These are phyloP conservation scores for Lipophrys pholis DNA, from an alignment of 2,113 vertebrate species.

Conservation along the genomic window DNA sequence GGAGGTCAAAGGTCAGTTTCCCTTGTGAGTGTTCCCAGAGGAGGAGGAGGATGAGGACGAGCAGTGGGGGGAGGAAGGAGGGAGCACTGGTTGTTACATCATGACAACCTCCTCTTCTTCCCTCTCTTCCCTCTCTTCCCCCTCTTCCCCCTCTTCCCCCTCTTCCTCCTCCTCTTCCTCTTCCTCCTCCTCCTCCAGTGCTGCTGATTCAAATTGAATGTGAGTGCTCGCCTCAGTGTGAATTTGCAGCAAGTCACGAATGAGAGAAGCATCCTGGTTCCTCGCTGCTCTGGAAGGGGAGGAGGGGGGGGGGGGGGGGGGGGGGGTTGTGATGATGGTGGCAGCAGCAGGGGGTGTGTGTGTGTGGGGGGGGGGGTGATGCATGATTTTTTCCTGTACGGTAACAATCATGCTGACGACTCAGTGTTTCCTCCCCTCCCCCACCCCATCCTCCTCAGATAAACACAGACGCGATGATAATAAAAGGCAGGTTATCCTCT, in stretches of 20 bases:
- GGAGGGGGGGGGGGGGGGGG: no score
- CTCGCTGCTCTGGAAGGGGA: no score
- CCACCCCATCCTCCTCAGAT: constrained; percentile 1
- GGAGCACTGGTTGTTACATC: constrained; percentile 54
- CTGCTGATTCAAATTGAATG: constrained; percentile 61
- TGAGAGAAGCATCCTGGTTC: constrained; percentile 42
- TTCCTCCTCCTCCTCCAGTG: no score
- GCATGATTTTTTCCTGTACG: no score
- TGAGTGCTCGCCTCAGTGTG: no score
- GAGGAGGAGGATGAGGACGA: no score
- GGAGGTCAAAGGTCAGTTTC: constrained; percentile 57
- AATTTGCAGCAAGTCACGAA: no score
- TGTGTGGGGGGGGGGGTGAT: no score
- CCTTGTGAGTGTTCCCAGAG: no score
- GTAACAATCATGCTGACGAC: constrained; percentile 7
- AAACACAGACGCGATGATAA: neutral
- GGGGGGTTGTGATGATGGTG: no score
- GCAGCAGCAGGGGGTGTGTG: no score
- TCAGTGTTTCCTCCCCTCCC: constrained; percentile 10
- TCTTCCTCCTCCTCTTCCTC: constrained; percentile 21
- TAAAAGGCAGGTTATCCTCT: constrained; percentile 42
- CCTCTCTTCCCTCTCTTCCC: constrained; percentile 13
- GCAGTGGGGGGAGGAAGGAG: no score
- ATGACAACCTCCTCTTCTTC: constrained; percentile 31
- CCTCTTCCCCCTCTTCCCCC: constrained; percentile 30